Percentiles rank a stretch among this genome's conserved stretches.
phyloP scores from a whole-genome alignment of 2,113 vertebrate genomes.

The Neotoma lepida region DNA sequence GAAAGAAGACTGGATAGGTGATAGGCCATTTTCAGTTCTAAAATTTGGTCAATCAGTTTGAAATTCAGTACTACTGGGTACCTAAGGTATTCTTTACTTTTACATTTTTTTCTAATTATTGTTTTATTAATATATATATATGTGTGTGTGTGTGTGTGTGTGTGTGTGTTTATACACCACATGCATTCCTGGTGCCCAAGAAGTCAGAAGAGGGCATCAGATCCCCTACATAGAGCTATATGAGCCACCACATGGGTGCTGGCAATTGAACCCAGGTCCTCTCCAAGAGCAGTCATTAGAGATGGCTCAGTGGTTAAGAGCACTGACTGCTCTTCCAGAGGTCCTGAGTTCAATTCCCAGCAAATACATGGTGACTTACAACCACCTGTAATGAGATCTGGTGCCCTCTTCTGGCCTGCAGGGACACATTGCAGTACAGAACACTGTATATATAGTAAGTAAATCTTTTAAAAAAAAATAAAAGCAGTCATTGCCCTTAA shows the following conservation, averaged over 20 bases:
- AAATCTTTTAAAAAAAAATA: too few species aligned
- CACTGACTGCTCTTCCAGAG: too few species aligned
- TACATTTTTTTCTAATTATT: neutral
- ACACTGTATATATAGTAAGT: too few species aligned
- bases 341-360: too few species aligned
- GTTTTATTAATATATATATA: neutral
- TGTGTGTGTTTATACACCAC: too few species aligned
- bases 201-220: neutral
- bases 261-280: neutral
- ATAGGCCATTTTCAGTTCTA: constrained; percentile 19
- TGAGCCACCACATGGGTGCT: neutral
- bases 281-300: neutral
- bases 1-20: neutral
- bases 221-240: neutral
- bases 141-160: too few species aligned
- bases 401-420: too few species aligned
- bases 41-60: neutral
- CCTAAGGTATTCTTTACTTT: neutral
- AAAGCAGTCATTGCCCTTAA: neutral
- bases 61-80: neutral
- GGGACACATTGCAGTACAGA: too few species aligned
- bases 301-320: too few species aligned
- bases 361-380: too few species aligned
- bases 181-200: neutral
- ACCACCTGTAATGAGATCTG: too few species aligned